phyloP scores from a whole-genome alignment of 2,888 invertebrate species.

The Stramonita haemastoma region DNA sequence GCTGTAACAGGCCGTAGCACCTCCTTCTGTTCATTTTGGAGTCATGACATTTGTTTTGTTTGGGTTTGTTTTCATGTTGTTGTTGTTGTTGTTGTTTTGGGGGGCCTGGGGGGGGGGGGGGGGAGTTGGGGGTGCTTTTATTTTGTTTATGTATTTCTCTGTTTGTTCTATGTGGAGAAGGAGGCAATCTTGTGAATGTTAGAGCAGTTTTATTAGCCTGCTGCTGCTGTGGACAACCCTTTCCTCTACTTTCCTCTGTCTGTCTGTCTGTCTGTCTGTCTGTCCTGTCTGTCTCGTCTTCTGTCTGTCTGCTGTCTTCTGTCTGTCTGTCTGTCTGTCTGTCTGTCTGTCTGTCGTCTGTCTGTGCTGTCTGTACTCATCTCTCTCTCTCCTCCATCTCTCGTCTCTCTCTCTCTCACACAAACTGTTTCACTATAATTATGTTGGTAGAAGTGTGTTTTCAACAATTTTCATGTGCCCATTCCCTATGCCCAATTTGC shows the following conservation, averaged over 20 bases:
- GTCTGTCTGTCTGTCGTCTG: not conserved
- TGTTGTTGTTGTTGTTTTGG: no score
- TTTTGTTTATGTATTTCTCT: not conserved
- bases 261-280: not conserved
- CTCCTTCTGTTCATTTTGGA: not conserved
- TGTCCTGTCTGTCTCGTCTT: not conserved
- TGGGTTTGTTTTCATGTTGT: not conserved
- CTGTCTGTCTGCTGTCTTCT: not conserved
- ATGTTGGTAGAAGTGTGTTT: no score
- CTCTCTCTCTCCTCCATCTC: no score
- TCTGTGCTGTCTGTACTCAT: not conserved
- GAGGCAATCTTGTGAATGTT: no score
- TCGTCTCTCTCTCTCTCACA: no score
- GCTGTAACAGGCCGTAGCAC: not conserved
- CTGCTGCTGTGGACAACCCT: not conserved
- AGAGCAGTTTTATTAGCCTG: no score
- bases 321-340: not conserved
- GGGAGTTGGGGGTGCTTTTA: no score
- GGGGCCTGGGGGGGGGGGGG: no score
- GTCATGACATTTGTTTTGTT: not conserved
- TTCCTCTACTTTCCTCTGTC: not conserved
- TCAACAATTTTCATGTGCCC: no score
- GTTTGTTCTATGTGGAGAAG: not conserved
- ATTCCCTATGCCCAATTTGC: no score
- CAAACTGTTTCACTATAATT: no score